Conservation (phyloP, 2,113 vertebrate species). For the Brienomyrus longianalis region DNA sequence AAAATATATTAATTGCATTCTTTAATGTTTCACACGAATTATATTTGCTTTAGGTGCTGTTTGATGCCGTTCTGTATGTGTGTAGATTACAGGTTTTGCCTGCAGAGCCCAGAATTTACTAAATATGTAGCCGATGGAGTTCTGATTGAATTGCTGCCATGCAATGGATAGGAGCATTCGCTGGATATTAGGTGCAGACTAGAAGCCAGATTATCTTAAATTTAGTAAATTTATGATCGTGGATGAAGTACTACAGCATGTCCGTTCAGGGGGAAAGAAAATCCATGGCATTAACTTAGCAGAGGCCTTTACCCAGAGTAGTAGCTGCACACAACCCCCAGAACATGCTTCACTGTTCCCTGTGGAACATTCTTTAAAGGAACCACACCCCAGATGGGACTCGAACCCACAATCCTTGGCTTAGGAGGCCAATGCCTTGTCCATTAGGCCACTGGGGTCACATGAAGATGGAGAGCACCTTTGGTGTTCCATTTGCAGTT, state of each 20-base stretch:
- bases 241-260: neutral
- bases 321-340: neutral
- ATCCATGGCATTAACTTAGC: neutral
- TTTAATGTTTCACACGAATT: neutral
- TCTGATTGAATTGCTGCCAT: no score
- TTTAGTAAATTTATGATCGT: neutral
- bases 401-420: neutral
- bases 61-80: neutral
- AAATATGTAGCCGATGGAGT: conserved; percentile 11
- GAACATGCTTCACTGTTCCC: neutral
- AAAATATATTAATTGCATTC: neutral
- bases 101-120: conserved; percentile 1
- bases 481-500: neutral
- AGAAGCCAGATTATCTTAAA: neutral
- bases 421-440: neutral
- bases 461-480: neutral
- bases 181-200: neutral
- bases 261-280: neutral
- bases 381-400: neutral
- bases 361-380: neutral
- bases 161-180: neutral
- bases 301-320: neutral
- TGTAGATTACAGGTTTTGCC: neutral
- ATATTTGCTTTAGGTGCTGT: neutral
- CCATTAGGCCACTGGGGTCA: neutral